A percentile compares a stretch with the other conserved stretches of the same genome.
Conservation (phyloP, 1,140 invertebrate species). For the Procambarus virginalis region DNA sequence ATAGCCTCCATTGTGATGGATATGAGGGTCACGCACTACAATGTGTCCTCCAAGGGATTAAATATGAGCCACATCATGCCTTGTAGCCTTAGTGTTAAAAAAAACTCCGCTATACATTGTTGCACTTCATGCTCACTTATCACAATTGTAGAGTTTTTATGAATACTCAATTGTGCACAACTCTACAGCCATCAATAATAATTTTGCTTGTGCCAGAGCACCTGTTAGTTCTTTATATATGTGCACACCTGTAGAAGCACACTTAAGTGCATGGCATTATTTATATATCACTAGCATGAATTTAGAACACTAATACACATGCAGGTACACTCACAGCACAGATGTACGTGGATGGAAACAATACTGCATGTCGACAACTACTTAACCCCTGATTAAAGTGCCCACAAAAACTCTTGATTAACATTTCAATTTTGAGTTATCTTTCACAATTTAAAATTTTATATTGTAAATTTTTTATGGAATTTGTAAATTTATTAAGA, state of each 20-base stretch:
- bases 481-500: too few species aligned
- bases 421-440: background rate
- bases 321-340: background rate
- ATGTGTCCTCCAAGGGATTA: background rate
- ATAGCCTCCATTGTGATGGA: too few species aligned
- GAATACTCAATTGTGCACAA: background rate
- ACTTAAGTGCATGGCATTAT: background rate
- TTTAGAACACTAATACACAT: background rate
- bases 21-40: background rate
- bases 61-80: background rate
- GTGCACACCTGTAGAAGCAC: background rate
- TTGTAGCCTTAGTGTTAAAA: background rate
- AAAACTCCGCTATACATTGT: background rate
- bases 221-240: background rate
- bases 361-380: background rate
- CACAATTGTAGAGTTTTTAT: constrained; percentile 6
- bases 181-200: background rate
- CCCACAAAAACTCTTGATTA: background rate
- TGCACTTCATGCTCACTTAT: background rate
- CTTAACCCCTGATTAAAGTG: background rate
- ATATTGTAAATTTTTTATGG: background rate
- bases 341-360: background rate
- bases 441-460: background rate
- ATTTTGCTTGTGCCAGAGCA: background rate
- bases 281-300: background rate